These are phyloP conservation scores for Xyliphius kryptos DNA, from an alignment of 2,113 vertebrate species.

Conservation along the genomic window DNA sequence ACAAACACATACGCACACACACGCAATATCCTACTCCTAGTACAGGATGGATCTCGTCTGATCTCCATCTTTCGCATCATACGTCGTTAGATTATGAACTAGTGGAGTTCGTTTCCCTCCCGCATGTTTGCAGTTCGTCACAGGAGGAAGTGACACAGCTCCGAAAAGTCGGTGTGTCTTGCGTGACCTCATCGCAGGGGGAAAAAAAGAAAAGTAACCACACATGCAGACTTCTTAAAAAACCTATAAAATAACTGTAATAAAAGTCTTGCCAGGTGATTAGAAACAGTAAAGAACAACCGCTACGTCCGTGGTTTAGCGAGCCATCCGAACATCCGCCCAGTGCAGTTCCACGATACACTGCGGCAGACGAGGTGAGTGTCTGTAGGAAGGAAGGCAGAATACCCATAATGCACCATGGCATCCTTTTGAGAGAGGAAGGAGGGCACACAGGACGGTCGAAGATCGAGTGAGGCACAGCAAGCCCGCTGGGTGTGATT, in stretches of 20 bases:
- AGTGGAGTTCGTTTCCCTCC: constrained; percentile 16
- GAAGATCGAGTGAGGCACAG: constrained; percentile 61
- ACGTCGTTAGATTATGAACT: constrained; percentile 29
- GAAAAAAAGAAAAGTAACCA: constrained; percentile 45
- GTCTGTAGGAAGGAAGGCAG: constrained; percentile 11
- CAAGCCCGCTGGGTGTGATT: constrained; percentile 66
- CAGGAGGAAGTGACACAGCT: constrained; percentile 55
- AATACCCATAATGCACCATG: constrained; percentile 26
- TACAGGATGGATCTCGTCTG: constrained; percentile 42
- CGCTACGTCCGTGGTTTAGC: neutral
- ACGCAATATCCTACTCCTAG: constrained; percentile 54
- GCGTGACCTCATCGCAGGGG: constrained; percentile 46
- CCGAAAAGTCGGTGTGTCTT: constrained; percentile 56
- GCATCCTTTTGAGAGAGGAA: neutral
- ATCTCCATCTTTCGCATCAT: constrained; percentile 27
- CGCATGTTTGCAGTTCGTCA: constrained; percentile 32
- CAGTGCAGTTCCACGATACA: constrained; percentile 10
- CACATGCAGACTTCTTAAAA: constrained; percentile 56
- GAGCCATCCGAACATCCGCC: too few relatives aligned
- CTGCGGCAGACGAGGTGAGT: constrained; percentile 7
- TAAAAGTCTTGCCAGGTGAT: constrained; percentile 43
- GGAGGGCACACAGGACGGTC: constrained; percentile 2
- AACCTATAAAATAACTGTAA: constrained; percentile 54
- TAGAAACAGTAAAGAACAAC: constrained; percentile 53
- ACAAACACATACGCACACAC: constrained; percentile 52